Base-by-base conservation (phyloP, 2,797 vertebrate species). In the Myotis findleyi region DNA sequence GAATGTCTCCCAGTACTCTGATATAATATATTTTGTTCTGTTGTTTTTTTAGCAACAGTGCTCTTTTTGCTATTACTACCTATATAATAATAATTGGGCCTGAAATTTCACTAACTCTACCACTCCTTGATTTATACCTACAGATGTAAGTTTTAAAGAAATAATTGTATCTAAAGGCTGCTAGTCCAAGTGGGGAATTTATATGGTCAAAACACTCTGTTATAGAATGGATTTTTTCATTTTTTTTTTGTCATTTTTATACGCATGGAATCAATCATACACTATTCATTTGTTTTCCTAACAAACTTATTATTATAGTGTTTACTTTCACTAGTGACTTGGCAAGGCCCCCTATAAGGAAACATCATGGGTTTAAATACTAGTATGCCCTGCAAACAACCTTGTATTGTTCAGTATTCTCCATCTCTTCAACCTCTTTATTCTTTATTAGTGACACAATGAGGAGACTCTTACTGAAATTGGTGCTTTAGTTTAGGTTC, bases 111-210 rank as follows among this genome's bases (percentile, higher is more conserved):
- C 77, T 53, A 36, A 62, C 7, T 88, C 25, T 87, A 47, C 17
- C 44, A 85, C 20, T 84, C 55, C 88, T 69, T 83, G 53, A 55
- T 95, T 91, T 89, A 51, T 53, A 71, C 23, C 20, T 89, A 92
- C 5, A 36, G 13, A 77, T 62, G 11, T 82, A 77, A 87, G 25
- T 83, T 87, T 93, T 82, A 91, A 76, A 87, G 82, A 80, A 90
- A 41, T 81, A 81, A 62, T 81, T 59, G 10, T 62, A 47, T 36
- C 27, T 27, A 87, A 27, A 21, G 33, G 53, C 57, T 69, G 9
- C 27, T 76, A 20, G 66, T 81, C 44, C 41, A 76, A 64, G 18
- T 76, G 23, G 33, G 27, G 2, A 36, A 69, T 71, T 87, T 89
- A 80, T 80, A 33, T 79, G 89, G 25, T 51, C 12, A 23, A 89